These are phyloP conservation scores for Myripristis jacobus DNA, from an alignment of 2,797 vertebrate genomes.

Conservation along the genomic window DNA sequence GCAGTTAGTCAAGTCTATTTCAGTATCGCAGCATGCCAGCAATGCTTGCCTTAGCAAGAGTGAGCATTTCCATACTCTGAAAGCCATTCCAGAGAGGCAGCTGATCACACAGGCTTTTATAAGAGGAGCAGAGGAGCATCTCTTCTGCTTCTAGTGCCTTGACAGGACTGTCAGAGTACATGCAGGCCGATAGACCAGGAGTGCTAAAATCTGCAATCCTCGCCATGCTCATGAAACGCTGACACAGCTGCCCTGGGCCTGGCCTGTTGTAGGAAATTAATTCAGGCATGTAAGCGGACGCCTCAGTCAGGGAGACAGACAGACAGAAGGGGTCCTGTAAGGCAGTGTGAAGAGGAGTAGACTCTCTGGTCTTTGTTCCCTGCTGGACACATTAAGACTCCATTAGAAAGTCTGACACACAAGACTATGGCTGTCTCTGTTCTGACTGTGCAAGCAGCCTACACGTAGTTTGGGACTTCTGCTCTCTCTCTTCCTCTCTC, in stretches of 20 bases:
- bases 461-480: slow-evolving; percentile 57
- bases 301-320: slow-evolving; percentile 76
- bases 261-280: slow-evolving; percentile 82
- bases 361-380: slow-evolving; percentile 80
- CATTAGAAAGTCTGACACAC: slow-evolving; percentile 78
- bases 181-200: slow-evolving; percentile 67
- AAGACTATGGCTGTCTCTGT: slow-evolving; percentile 70
- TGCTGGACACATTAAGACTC: slow-evolving; percentile 81
- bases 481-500: too few relatives aligned
- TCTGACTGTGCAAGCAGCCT: slow-evolving; percentile 76
- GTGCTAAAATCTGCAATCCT: slow-evolving; percentile 68
- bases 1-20: slow-evolving; percentile 46
- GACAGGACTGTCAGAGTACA: slow-evolving; percentile 71
- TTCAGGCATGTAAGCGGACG: slow-evolving; percentile 81
- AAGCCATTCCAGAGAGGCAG: slow-evolving; percentile 59
- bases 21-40: slow-evolving; percentile 37
- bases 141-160: slow-evolving; percentile 63
- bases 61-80: slow-evolving; percentile 41
- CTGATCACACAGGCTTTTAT: slow-evolving; percentile 71
- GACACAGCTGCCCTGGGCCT: slow-evolving; percentile 83
- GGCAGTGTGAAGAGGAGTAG: slow-evolving; percentile 71
- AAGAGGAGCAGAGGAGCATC: slow-evolving; percentile 62
- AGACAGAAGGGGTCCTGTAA: slow-evolving; percentile 71
- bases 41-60: slow-evolving; percentile 37
- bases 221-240: slow-evolving; percentile 74